phyloP scores from a whole-genome alignment of 2,113 vertebrate species.

The Platichthys flesus region DNA sequence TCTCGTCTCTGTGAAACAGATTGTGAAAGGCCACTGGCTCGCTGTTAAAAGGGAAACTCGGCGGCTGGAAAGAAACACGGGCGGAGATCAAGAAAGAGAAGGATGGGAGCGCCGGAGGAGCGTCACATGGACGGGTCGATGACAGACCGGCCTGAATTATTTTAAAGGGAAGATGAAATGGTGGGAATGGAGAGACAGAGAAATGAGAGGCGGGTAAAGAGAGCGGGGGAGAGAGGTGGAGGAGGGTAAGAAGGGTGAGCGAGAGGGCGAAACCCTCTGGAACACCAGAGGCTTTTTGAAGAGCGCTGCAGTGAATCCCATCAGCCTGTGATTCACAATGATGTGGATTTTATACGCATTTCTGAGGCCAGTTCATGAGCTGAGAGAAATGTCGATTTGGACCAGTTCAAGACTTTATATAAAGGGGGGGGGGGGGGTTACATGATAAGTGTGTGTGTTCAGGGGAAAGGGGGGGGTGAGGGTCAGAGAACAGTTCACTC shows the following conservation, averaged over 20 bases:
- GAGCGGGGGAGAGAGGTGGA: constrained; percentile 3
- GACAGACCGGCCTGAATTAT: constrained; percentile 62
- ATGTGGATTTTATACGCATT: constrained; percentile 63
- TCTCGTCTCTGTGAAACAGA: constrained; percentile 66
- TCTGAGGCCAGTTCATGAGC: constrained; percentile 58
- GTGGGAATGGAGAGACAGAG: constrained; percentile 19
- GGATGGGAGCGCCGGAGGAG: constrained; percentile 30
- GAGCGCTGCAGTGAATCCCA: constrained; percentile 28
- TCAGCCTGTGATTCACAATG: constrained; percentile 41
- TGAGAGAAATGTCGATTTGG: constrained; percentile 26
- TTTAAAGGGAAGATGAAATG: constrained; percentile 58
- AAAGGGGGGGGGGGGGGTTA: background rate
- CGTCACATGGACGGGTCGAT: constrained; percentile 49
- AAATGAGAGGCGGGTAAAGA: background rate
- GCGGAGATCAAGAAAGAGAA: constrained; percentile 23
- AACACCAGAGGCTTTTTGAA: background rate
- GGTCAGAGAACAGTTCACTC: background rate
- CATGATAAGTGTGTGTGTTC: background rate
- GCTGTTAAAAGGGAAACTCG: constrained; percentile 40
- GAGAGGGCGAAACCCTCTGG: constrained; percentile 22
- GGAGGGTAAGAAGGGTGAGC: constrained; percentile 23
- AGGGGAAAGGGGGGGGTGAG: no score
- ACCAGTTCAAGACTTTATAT: background rate
- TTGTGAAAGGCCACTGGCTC: constrained; percentile 68
- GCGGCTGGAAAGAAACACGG: constrained; percentile 49